A percentile compares a stretch with the other conserved stretches of the same genome.
phyloP scores from a whole-genome alignment of 2,888 invertebrate species.

The Scaptomyza parva region DNA sequence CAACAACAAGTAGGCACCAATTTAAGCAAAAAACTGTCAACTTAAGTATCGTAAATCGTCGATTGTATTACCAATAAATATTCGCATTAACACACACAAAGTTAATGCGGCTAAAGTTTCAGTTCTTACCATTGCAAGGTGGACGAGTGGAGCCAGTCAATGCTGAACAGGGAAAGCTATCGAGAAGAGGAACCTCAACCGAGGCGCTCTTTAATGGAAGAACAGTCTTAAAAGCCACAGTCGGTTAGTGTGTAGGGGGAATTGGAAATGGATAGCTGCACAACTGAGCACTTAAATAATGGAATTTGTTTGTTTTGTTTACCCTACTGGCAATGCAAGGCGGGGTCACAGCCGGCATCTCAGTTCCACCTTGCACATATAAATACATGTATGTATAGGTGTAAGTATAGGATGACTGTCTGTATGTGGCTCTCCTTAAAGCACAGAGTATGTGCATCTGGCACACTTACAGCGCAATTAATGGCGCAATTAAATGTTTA shows the following conservation, averaged over 20 bases:
- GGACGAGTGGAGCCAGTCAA: conserved; percentile 12
- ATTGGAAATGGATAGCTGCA: conserved; percentile 55
- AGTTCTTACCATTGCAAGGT: conserved; percentile 37
- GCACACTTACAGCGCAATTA: conserved; percentile 78
- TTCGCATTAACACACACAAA: conserved; percentile 76
- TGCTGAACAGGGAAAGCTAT: background rate
- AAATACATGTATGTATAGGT: background rate
- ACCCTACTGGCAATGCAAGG: conserved; percentile 31
- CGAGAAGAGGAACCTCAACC: conserved; percentile 6
- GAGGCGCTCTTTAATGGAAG: conserved; percentile 63
- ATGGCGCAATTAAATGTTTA: conserved; percentile 78
- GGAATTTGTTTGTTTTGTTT: conserved; percentile 71
- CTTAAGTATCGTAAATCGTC: conserved; percentile 79
- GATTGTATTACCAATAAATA: conserved; percentile 82
- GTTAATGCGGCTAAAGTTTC: conserved; percentile 62
- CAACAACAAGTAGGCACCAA: conserved; percentile 26
- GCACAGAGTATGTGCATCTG: conserved; percentile 66
- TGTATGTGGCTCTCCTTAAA: conserved; percentile 1
- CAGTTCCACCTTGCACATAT: conserved; percentile 20
- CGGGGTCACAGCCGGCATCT: conserved; percentile 15
- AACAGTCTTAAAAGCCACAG: conserved; percentile 61
- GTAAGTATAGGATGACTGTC: background rate
- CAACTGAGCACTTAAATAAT: conserved; percentile 73
- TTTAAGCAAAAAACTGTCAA: conserved; percentile 73
- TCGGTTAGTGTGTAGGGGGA: conserved; percentile 27